Evolutionary conservation across 2,113 vertebrate species (phyloP).

Genomic region (Sapajus apella): DNA sequence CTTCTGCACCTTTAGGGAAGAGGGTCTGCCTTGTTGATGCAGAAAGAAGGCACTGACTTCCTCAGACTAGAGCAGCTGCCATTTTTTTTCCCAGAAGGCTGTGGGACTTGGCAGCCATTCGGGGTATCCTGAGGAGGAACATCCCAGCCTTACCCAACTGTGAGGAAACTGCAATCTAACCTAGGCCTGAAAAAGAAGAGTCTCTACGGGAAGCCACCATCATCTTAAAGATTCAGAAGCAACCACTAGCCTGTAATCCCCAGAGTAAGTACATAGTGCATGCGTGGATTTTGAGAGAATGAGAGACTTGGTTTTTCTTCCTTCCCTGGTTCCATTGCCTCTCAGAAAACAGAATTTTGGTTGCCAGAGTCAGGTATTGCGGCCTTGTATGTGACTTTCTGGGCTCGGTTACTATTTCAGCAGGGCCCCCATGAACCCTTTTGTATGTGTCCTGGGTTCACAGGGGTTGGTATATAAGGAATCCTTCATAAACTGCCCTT

Average conservation of each 20-base stretch:
- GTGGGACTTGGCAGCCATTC: neutral
- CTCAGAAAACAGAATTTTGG: neutral
- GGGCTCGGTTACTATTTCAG: neutral
- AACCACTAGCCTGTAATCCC: neutral
- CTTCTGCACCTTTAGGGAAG: neutral
- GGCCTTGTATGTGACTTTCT: neutral
- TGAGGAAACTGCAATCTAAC: neutral
- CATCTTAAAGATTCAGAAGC: neutral
- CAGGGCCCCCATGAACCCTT: neutral
- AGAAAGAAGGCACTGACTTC: neutral
- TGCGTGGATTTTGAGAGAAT: neutral
- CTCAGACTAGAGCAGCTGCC: neutral
- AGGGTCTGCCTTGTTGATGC: neutral
- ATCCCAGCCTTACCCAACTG: too few species aligned
- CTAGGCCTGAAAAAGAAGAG: neutral
- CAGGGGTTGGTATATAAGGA: neutral
- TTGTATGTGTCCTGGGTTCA: neutral
- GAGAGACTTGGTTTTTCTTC: neutral
- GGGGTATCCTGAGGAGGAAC: neutral
- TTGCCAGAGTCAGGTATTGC: neutral
- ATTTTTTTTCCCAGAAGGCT: neutral
- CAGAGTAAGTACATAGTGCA: fast-evolving
- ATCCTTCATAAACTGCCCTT: neutral
- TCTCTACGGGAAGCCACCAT: neutral
- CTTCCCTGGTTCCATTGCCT: neutral